Base-by-base conservation (phyloP, 1,140 invertebrate species). In the Liolophura sinensis region DNA sequence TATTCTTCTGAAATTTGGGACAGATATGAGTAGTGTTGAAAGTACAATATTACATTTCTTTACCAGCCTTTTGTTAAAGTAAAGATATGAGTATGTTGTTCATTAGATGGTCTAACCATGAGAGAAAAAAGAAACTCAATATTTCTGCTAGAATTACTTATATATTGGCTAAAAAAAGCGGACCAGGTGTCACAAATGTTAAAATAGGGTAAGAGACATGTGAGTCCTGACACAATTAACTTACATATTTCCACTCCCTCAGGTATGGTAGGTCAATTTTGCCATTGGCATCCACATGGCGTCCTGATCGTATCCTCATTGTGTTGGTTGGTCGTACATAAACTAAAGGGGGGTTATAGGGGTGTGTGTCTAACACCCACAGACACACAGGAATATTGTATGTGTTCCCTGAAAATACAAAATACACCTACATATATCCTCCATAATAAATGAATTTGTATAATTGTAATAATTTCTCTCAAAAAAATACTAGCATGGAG, bases 341-440 rank as follows among this genome's bases (percentile, higher is more conserved):
- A 80, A 96, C 97, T 83, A 98, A 92, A n/a, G 98, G 98, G 22
- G 96, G 93, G 86, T 97, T 93, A 79, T 93, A 90, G 0, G 98
- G 98, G 88, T 99, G 94, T 31, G 94, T 97, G 78, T 99, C 95
- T 89, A 97, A 91, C 40, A 99, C 79, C 93, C 95, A 99, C 75
- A 99, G 92, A 82, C 92, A 92, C 31, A 99, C 90, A 49, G 98
- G 98, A 85, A 99, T 99, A 86, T 99, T 96, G 85, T 99, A 99
- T 20, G 85, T 88, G 60, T 87, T 89, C 65, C 91, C 93, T 92
- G 74, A 70, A 73, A 78, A 75, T 70, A 60, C n/a, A 64, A 60
- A 11, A 46, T n/a, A n/a, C n/a, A n/a, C n/a, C n/a, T 65, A 68
- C 69, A 67, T n/a, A 55, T 16, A 54, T 51, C 66, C 56, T 57